These are phyloP conservation scores for Epinephelus cyanopodus DNA, from an alignment of 2,113 vertebrate genomes.

Conservation along the genomic window DNA sequence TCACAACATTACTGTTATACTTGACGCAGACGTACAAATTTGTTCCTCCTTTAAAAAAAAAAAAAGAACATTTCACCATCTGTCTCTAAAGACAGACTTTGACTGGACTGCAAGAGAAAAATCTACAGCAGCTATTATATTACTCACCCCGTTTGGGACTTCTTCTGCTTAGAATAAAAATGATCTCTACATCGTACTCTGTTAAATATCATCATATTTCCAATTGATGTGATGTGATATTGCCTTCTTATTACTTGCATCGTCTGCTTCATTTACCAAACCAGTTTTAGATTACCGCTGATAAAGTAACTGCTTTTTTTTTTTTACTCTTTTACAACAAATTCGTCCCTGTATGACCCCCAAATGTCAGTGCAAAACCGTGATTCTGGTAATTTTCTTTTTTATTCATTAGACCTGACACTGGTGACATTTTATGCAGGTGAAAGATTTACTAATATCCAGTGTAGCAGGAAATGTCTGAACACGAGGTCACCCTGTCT, in stretches of 20 bases:
- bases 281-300: background rate
- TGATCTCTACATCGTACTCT: background rate
- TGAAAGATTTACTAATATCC: constrained; percentile 14
- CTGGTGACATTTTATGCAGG: constrained; percentile 23
- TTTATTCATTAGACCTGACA: constrained; percentile 6
- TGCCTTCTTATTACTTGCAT: background rate
- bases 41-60: background rate
- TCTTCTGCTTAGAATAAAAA: background rate
- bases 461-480: constrained; percentile 17
- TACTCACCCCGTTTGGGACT: background rate
- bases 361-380: constrained; percentile 12
- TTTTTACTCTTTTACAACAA: background rate
- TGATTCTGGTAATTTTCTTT: background rate
- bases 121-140: background rate
- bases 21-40: constrained; percentile 3
- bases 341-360: background rate
- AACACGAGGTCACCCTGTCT: constrained; percentile 22
- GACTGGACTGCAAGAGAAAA: background rate
- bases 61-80: background rate
- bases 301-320: background rate
- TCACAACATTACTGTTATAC: constrained; percentile 1
- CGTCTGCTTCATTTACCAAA: background rate
- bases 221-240: background rate
- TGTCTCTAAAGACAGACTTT: background rate
- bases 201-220: background rate